Evolutionary conservation across 2,113 vertebrate species (phyloP).

Genomic region (Corydoras sp.): DNA sequence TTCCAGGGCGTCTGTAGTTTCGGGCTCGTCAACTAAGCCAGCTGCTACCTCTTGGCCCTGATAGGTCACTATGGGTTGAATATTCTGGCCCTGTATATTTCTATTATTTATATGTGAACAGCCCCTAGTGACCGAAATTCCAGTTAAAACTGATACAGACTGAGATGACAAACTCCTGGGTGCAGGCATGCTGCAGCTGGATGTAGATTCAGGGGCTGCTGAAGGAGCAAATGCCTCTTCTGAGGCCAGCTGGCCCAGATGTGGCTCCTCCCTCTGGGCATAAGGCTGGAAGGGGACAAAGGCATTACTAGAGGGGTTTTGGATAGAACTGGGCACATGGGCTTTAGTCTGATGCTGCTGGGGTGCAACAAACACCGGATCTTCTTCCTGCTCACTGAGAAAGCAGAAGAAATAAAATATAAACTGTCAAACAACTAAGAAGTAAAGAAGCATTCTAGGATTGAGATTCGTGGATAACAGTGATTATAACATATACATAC

Average conservation of each 20-base stretch:
- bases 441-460: not conserved
- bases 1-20: not conserved
- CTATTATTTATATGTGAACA: not conserved
- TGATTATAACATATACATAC: too few species aligned
- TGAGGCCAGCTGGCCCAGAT: constrained; percentile 38
- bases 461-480: too few species aligned
- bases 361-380: not conserved
- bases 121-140: not conserved
- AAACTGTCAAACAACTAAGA: not conserved
- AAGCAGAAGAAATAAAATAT: not conserved
- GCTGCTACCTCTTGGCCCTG: not conserved
- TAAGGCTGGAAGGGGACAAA: constrained; percentile 37
- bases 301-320: constrained; percentile 34
- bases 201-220: not conserved
- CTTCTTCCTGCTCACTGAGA: not conserved
- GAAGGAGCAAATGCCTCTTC: constrained; percentile 36
- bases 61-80: not conserved
- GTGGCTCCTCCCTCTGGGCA: constrained; percentile 31
- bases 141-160: not conserved
- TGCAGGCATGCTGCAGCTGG: constrained; percentile 16
- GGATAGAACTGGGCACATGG: constrained; percentile 41
- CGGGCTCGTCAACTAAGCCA: not conserved
- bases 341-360: constrained; percentile 32
- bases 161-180: not conserved
- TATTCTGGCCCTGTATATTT: too few species aligned